Evolutionary conservation across 1,140 invertebrate genomes (phyloP).

Genomic region (Eriosoma lanigerum): DNA sequence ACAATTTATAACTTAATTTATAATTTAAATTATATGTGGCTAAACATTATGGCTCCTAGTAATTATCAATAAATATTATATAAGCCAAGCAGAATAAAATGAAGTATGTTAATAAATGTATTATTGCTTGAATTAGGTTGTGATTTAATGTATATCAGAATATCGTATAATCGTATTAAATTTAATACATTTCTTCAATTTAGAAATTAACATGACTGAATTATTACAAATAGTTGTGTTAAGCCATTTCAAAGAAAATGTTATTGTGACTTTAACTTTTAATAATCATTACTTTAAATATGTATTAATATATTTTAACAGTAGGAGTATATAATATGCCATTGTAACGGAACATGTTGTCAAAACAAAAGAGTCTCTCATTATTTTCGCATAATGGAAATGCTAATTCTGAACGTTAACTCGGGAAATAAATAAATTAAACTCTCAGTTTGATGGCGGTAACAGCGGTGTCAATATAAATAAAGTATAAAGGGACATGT

Average conservation of each 20-base stretch:
- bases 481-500: slow-evolving; percentile 25
- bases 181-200: no score
- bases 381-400: slow-evolving; percentile 33
- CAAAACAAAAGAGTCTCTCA: slow-evolving; percentile 49
- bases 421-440: slow-evolving; percentile 49
- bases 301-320: slow-evolving; percentile 16
- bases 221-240: no score
- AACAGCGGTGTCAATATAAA: slow-evolving; percentile 51
- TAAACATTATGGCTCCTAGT: no score
- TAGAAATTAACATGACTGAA: no score
- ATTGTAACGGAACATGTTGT: slow-evolving; percentile 14
- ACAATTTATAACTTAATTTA: no score
- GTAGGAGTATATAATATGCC: background rate
- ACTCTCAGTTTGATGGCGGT: slow-evolving; percentile 27
- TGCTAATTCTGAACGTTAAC: slow-evolving; percentile 41
- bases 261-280: background rate
- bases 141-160: no score
- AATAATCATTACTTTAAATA: background rate
- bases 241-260: background rate
- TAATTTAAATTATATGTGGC: no score
- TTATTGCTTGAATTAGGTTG: no score
- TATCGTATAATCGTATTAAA: no score
- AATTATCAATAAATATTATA: no score
- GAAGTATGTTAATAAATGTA: no score
- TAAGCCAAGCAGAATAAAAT: no score